These are phyloP conservation scores for Nomada ferruginata DNA, from an alignment of 2,888 invertebrate species.

Conservation along the genomic window DNA sequence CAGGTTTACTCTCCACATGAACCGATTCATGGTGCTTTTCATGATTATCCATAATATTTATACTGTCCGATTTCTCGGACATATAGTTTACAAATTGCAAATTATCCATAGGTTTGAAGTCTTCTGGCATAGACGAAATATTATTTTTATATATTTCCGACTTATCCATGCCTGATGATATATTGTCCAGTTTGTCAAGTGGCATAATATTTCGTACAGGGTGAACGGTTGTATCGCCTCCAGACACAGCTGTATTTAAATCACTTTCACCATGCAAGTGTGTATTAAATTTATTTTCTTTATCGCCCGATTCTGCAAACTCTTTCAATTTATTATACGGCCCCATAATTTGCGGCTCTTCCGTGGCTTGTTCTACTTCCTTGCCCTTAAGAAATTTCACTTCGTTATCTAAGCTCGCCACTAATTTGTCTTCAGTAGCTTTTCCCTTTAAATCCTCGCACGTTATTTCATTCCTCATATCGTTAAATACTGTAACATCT, in stretches of 20 bases:
- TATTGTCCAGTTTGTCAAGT: constrained; percentile 58
- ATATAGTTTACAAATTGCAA: constrained; percentile 51
- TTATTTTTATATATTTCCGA: constrained; percentile 51
- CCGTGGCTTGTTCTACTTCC: constrained; percentile 75
- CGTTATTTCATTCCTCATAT: constrained; percentile 37
- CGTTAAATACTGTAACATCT: constrained; percentile 34
- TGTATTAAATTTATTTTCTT: constrained; percentile 49
- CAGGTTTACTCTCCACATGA: constrained; percentile 39
- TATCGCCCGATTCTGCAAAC: constrained; percentile 26
- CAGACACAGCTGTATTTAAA: constrained; percentile 41
- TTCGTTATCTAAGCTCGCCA: constrained; percentile 45
- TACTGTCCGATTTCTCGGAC: constrained; percentile 46
- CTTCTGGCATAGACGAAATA: constrained; percentile 40
- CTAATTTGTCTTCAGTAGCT: constrained; percentile 44
- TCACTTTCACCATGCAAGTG: constrained; percentile 46
- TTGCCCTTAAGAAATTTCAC: constrained; percentile 75
- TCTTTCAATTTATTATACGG: constrained; percentile 66
- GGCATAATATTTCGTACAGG: constrained; percentile 35
- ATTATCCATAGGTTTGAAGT: constrained; percentile 47
- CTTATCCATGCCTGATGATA: constrained; percentile 36
- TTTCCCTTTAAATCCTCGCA: constrained; percentile 33
- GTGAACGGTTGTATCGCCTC: constrained; percentile 31
- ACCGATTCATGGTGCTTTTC: constrained; percentile 52
- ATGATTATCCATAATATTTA: constrained; percentile 44
- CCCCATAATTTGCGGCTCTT: constrained; percentile 58